These are phyloP conservation scores for Araneus ventricosus DNA, from an alignment of 1,140 invertebrate genomes.

Conservation along the genomic window DNA sequence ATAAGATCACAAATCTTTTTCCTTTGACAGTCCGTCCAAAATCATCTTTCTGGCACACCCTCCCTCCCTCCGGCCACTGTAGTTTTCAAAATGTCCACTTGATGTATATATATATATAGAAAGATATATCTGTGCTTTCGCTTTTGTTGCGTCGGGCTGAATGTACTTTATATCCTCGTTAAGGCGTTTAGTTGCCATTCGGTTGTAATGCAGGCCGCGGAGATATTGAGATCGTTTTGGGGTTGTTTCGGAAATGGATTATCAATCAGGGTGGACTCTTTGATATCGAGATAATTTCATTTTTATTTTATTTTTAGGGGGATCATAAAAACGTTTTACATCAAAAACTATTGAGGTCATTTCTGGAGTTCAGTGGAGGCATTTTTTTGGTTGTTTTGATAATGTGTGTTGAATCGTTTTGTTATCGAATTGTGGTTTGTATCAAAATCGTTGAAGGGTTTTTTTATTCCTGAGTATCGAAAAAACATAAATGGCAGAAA, in stretches of 20 bases:
- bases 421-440: neutral
- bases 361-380: neutral
- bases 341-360: neutral
- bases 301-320: constrained; percentile 8
- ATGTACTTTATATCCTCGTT: constrained; percentile 58
- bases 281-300: constrained; percentile 7
- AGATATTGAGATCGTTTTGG: constrained; percentile 56
- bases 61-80: neutral
- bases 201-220: neutral
- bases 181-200: constrained; percentile 46
- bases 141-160: constrained; percentile 42
- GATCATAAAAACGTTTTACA: neutral
- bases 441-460: too few relatives aligned
- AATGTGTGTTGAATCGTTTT: neutral
- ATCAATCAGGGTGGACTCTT: constrained; percentile 60
- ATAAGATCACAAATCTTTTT: constrained; percentile 67
- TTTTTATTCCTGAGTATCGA: too few relatives aligned
- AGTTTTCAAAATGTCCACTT: constrained; percentile 70
- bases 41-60: constrained; percentile 40
- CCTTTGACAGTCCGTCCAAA: constrained; percentile 70
- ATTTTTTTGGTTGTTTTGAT: neutral
- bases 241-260: constrained; percentile 66
- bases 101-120: constrained; percentile 52
- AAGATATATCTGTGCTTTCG: constrained; percentile 29
- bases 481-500: too few relatives aligned